Base-by-base conservation (phyloP, 2,888 invertebrate species). In the Epistrophe eligans region DNA sequence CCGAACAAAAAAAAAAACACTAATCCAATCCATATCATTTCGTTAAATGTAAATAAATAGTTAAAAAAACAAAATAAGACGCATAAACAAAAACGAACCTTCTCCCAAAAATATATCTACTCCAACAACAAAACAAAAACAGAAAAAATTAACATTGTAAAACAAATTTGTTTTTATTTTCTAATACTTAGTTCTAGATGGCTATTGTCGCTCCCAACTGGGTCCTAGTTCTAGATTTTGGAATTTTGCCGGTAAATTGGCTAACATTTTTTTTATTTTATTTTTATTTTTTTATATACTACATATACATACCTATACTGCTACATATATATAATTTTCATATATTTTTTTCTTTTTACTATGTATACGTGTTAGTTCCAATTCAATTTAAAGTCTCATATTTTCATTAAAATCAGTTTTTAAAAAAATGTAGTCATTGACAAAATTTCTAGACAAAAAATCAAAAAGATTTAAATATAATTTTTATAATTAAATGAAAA, bases 241-340 rank as follows among this genome's bases (percentile, higher is more conserved):
- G 92, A 92, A 92, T 92, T 92, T 92, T 91, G 91, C 92, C 92
- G 92, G 92, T 92, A 92, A 92, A 92, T 93, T 92, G 92, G 92
- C 91, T 91, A 90, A 88, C 84, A 80, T 84, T 85, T 85, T 73
- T 24, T 60, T 58, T 67, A 52, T 72, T 88, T 77, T 70, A 67
- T 79, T 64, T 77, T 81, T 79, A 71, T 74, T 82, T 79, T 77
- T 76, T 84, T 77, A 74, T 79, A 58, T 76, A 84, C 35, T 70
- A 79, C 66, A 72, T 24, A 62, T 24, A 62, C 24, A 62, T 40
- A 38, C 73, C 79, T 87, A 66, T 67, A 28, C 60, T 88, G 80
- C 62, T 80, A 79, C 79, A 87, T 87, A 35, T n/a, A 40, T 24
- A 38, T 84, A 73, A 70, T 88, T 80, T 88, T 43, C 77, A 79